Evolutionary conservation across 37 sponge, comb jelly and placozoan genomes (phyloP), one percentile per base, ranked within the genome.

Genomic region (Aphrocallistes beatrix): DNA sequence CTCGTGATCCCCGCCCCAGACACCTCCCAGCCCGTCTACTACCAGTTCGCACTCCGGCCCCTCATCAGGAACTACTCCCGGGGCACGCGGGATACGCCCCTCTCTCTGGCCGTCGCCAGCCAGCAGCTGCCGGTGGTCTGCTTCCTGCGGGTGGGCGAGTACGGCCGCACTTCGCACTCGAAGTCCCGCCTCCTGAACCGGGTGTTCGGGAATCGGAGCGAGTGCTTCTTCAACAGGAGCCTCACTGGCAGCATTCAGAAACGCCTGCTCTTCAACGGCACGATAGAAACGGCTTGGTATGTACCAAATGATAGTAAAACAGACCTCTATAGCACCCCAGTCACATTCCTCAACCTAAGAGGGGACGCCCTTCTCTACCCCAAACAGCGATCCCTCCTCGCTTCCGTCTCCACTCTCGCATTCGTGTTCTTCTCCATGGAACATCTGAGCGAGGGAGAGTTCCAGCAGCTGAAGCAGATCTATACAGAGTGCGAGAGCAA

Each of bases 321-420:
- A 60, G 75, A 60, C 75, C 75, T 60, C 25, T 60, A 13, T 28
- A 13, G 21, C 3, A 60, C 75, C 21, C 75, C 75, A 6, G 75
- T 60, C 34, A 60, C 75, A 60, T 60, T 60, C 75, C 75, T 60
- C 17, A 60, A 60, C n/a, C 75, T 60, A 30, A 60, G 75, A 60
- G 75, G 75, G 34, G 75, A 60, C 75, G 10, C 75, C 32, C 34
- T 60, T 32, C 75, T 60, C 28, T 60, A 60, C 75, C 75, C 75
- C 17, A 6, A 19, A 3, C 75, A 60, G 75, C 10, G 75, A 30
- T 19, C 17, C 34, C 75, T 60, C 17, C 21, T 60, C 17, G 25
- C 34, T 6, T 60, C 75, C 17, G 75, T 60, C 3, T 60, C 17
- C 34, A 32, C 17, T 13, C 75, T 60, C 6, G 75, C 34, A 1